Conservation (phyloP, 2,113 vertebrate species). For the Marcusenius ussheri region DNA sequence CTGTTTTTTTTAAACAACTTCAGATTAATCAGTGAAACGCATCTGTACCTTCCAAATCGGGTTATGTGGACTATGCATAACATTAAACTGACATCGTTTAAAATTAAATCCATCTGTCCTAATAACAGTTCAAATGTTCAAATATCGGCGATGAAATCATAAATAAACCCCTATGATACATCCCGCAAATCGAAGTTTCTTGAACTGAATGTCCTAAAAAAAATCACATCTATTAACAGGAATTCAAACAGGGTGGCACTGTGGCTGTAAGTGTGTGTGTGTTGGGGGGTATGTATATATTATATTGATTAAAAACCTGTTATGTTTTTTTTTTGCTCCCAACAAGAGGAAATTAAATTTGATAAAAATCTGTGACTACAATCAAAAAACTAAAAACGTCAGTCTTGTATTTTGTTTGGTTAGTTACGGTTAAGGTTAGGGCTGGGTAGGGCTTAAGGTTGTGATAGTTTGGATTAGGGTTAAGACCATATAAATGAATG, state of each 20-base stretch:
- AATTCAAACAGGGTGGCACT: neutral
- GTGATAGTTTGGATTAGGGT: neutral
- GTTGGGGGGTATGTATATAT: no score
- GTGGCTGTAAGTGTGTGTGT: neutral
- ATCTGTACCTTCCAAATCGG: neutral
- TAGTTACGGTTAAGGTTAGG: neutral
- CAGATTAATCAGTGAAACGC: neutral
- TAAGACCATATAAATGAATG: neutral
- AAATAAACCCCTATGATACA: neutral
- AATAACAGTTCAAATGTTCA: neutral
- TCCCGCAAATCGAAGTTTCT: neutral
- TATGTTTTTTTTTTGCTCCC: neutral
- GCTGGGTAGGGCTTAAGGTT: neutral
- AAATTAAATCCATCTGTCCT: neutral
- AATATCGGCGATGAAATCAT: neutral
- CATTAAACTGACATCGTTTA: neutral
- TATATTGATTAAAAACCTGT: neutral
- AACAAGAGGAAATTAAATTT: neutral
- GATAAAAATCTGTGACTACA: neutral
- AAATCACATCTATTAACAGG: neutral
- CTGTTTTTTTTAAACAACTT: neutral
- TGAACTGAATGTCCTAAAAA: neutral
- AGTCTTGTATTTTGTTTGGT: neutral
- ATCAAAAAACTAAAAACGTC: neutral
- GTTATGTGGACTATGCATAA: neutral